Base-by-base conservation (phyloP, 1,140 invertebrate species). In the Phymorhynchus buccinoides region DNA sequence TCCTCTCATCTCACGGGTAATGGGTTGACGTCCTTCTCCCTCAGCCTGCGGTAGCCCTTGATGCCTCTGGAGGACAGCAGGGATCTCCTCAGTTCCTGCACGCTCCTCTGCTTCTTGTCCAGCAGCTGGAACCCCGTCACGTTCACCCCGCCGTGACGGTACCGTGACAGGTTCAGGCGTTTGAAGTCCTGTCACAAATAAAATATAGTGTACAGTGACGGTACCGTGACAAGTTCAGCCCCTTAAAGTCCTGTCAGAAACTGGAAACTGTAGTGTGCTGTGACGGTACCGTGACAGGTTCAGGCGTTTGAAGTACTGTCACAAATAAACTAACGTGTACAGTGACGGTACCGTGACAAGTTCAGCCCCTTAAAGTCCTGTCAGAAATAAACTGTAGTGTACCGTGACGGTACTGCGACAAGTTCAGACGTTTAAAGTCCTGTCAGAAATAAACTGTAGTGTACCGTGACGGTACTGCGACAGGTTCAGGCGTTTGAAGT, bases 41-140 rank as follows among this genome's bases (percentile, higher is more conserved):
- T 56, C 27, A 30, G 35, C 32, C 41, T 30, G 1, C 52, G 78
- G 30, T 81, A 41, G 7, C 27, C 80, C 22, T 41, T 66, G 42
- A 75, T 18, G 2, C 48, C 56, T 4, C 42, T 27, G 37, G 71
- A 52, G 48, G 39, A 68, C 12, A 56, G 39, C 27, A 87, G 73
- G 66, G 88, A 87, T 32, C 86, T 79, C n/a, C 73, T 41, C 30
- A 90, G 78, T 44, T 87, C 85, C 52, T 83, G 42, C 48, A 88
- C 87, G 56, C 75, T n/a, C 30, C 30, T 18, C 48, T 83, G 81
- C 77, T 89, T 83, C n/a, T 85, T 32, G 62, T 90, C 88, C 18
- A 93, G 84, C 22, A 93, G 83, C 78, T 94, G 93, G 84, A 94
- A 94, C 0, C 93, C 93, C 14, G 93, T 93, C 18, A 94, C 92